These are phyloP conservation scores for Apaloderma vittatum DNA, from an alignment of 2,113 vertebrate genomes.

Conservation along the genomic window DNA sequence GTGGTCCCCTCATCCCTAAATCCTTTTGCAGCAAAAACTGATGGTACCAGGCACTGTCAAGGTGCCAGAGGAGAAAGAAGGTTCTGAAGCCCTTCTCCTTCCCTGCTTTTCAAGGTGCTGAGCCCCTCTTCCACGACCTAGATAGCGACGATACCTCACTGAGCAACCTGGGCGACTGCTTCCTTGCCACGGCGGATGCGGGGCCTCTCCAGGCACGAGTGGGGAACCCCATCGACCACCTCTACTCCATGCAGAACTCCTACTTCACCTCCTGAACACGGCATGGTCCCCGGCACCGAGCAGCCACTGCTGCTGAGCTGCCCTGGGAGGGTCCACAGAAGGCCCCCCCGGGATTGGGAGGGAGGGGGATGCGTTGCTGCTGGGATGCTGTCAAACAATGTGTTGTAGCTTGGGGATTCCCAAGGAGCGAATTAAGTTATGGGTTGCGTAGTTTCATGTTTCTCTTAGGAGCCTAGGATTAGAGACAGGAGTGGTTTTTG, in stretches of 20 bases:
- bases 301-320: not conserved
- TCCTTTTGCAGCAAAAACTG: not conserved
- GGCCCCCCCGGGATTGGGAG: not conserved
- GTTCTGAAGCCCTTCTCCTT: not conserved
- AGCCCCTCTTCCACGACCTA: slow-evolving; percentile 87
- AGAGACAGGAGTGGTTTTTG: slow-evolving; percentile 59
- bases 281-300: not conserved
- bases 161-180: slow-evolving; percentile 87
- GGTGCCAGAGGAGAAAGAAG: not conserved
- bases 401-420: slow-evolving; percentile 76
- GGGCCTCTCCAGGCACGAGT: slow-evolving; percentile 83
- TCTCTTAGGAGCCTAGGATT: slow-evolving; percentile 80
- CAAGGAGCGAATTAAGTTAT: slow-evolving; percentile 73
- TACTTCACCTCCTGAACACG: slow-evolving; percentile 93
- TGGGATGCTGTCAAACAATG: slow-evolving; percentile 55
- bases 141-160: slow-evolving; percentile 88
- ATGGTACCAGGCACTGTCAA: not conserved
- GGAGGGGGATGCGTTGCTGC: slow-evolving; percentile 16
- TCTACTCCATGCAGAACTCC: slow-evolving; percentile 98
- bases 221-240: slow-evolving; percentile 94
- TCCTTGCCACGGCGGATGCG: slow-evolving; percentile 83
- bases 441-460: slow-evolving; percentile 78
- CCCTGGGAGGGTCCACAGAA: not conserved
- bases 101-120: slow-evolving; percentile 82
- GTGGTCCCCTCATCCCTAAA: not conserved